Conservation (phyloP, 2,888 invertebrate genomes). For the Tachina grossa region DNA sequence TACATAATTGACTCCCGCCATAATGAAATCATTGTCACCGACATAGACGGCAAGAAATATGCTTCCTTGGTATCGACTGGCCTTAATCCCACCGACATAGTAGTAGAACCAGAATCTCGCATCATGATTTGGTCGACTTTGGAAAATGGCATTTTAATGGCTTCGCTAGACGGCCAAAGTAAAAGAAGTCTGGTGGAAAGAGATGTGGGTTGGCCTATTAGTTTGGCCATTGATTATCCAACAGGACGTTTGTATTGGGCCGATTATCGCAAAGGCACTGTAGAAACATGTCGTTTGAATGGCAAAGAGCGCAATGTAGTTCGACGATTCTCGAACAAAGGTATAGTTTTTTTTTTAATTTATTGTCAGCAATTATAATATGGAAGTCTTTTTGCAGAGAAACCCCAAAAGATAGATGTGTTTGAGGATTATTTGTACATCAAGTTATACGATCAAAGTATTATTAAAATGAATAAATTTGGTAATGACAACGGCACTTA, state of each 20-base stretch:
- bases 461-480: slow-evolving; percentile 87
- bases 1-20: slow-evolving; percentile 87
- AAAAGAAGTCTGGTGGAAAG: slow-evolving; percentile 85
- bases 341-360: slow-evolving; percentile 75
- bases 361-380: neutral
- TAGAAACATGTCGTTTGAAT: slow-evolving; percentile 88
- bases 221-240: slow-evolving; percentile 89
- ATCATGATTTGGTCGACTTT: slow-evolving; percentile 90
- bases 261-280: slow-evolving; percentile 89
- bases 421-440: slow-evolving; percentile 89
- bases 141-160: slow-evolving; percentile 87
- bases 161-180: slow-evolving; percentile 87
- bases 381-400: slow-evolving; percentile 79
- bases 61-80: slow-evolving; percentile 82
- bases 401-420: slow-evolving; percentile 88
- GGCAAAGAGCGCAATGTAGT: slow-evolving; percentile 87
- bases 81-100: slow-evolving; percentile 88
- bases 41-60: slow-evolving; percentile 81
- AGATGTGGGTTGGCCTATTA: slow-evolving; percentile 88
- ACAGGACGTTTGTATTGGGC: slow-evolving; percentile 92
- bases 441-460: slow-evolving; percentile 86
- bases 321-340: slow-evolving; percentile 84
- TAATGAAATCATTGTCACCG: slow-evolving; percentile 81
- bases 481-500: slow-evolving; percentile 85
- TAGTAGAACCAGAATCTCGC: slow-evolving; percentile 86